Percentiles rank a stretch among this genome's conserved stretches.
These are phyloP conservation scores for Tragopan temminckii DNA, from an alignment of 2,797 vertebrate genomes.

Conservation along the genomic window DNA sequence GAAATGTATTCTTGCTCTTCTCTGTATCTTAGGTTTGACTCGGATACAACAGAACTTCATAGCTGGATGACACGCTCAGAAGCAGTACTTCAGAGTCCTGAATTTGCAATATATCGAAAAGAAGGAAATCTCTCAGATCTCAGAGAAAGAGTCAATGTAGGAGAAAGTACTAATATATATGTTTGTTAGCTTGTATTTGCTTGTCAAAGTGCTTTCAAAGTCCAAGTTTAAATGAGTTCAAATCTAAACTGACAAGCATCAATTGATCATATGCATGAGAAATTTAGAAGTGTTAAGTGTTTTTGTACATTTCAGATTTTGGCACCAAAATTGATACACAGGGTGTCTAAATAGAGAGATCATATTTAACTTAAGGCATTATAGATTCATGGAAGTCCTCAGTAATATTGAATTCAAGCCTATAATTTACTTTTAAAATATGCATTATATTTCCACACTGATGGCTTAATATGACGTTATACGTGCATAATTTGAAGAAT, in stretches of 20 bases:
- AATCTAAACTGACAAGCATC: neutral
- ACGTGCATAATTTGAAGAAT: neutral
- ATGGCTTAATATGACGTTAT: neutral
- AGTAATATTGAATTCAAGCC: neutral
- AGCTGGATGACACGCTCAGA: slow-evolving; percentile 98
- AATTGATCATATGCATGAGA: neutral
- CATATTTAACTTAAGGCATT: neutral
- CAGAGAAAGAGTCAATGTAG: slow-evolving; percentile 95
- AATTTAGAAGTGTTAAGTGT: neutral
- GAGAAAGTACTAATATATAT: neutral
- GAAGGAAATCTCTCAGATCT: slow-evolving; percentile 93
- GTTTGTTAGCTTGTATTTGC: neutral
- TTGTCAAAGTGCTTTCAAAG: neutral
- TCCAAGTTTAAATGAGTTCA: neutral
- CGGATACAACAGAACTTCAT: slow-evolving; percentile 96
- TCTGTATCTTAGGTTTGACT: slow-evolving; percentile 89
- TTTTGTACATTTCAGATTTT: neutral
- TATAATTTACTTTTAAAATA: neutral
- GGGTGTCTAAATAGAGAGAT: neutral
- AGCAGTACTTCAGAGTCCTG: slow-evolving; percentile 93
- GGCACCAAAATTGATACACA: neutral
- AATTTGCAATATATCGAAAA: slow-evolving; percentile 92
- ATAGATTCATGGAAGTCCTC: neutral
- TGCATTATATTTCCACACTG: neutral
- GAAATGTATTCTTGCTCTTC: neutral